Evolutionary conservation across 1,140 invertebrate genomes (phyloP).

Genomic region (Procambarus virginalis): DNA sequence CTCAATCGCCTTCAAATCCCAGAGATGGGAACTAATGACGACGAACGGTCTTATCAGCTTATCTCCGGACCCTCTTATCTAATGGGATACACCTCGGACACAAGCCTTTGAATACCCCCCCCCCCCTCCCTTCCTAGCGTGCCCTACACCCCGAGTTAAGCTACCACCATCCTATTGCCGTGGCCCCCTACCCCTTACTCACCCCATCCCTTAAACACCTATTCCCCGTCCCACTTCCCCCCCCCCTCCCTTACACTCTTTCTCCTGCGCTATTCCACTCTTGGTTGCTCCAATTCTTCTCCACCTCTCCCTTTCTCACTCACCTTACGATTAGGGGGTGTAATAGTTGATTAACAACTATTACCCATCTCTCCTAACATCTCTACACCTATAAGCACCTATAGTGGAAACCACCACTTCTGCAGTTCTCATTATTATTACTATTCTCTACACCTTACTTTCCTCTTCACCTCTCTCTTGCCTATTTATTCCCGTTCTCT

Average conservation of each 20-base stretch:
- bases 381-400: too few species aligned
- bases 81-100: background rate
- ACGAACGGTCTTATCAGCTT: background rate
- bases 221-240: background rate
- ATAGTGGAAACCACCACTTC: too few species aligned
- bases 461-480: too few species aligned
- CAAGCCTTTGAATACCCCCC: background rate
- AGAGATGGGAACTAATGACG: background rate
- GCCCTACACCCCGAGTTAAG: background rate
- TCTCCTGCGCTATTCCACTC: background rate
- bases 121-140: background rate
- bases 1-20: background rate
- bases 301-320: background rate
- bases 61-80: background rate
- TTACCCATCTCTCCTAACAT: too few species aligned
- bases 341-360: too few species aligned
- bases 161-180: too few species aligned
- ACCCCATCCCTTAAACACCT: background rate
- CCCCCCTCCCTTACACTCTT: background rate
- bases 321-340: background rate
- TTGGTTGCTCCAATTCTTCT: too few species aligned
- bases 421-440: too few species aligned
- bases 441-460: too few species aligned
- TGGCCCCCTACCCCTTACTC: background rate
- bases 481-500: too few species aligned